Percentiles rank a stretch among this genome's conserved stretches.
These are phyloP conservation scores for Labeo catla DNA, from an alignment of 2,113 vertebrate genomes.

Conservation along the genomic window DNA sequence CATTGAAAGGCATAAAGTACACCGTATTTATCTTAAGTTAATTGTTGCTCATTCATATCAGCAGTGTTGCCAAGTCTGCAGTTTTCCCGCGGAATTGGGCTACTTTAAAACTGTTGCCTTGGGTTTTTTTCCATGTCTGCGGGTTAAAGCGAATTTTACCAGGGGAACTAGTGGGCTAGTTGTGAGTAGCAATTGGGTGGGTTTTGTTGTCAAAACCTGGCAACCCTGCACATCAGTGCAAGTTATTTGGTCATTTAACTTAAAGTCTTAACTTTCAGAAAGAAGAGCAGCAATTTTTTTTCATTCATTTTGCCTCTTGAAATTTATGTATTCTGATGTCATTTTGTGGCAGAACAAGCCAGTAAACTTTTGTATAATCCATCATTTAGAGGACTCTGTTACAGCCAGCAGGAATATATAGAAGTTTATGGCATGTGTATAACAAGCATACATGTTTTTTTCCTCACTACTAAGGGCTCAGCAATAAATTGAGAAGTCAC, in stretches of 20 bases:
- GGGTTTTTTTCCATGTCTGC: too few relatives aligned
- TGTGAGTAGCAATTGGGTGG: too few relatives aligned
- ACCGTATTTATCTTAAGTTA: not conserved
- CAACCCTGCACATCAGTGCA: too few relatives aligned
- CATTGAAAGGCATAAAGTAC: not conserved
- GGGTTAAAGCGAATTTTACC: too few relatives aligned
- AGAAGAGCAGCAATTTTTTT: not conserved
- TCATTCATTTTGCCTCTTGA: not conserved
- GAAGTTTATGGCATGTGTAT: not conserved
- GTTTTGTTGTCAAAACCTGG: too few relatives aligned
- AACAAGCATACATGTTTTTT: not conserved
- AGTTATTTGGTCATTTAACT: too few relatives aligned
- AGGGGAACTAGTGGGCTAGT: too few relatives aligned
- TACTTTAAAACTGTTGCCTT: too few relatives aligned
- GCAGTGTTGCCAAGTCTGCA: too few relatives aligned
- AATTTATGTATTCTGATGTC: not conserved
- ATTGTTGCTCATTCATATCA: not conserved
- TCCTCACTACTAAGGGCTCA: conserved; percentile 34
- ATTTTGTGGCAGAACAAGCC: not conserved
- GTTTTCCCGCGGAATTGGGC: too few relatives aligned
- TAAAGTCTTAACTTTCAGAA: not conserved
- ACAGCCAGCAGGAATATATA: not conserved
- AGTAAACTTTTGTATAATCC: not conserved
- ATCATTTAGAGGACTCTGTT: not conserved
- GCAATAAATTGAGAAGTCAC: conserved; percentile 48